A percentile compares a stretch with the other conserved stretches of the same genome.
phyloP scores from a whole-genome alignment of 35 echinoderm and acorn worm species.

The Apostichopus californicus region DNA sequence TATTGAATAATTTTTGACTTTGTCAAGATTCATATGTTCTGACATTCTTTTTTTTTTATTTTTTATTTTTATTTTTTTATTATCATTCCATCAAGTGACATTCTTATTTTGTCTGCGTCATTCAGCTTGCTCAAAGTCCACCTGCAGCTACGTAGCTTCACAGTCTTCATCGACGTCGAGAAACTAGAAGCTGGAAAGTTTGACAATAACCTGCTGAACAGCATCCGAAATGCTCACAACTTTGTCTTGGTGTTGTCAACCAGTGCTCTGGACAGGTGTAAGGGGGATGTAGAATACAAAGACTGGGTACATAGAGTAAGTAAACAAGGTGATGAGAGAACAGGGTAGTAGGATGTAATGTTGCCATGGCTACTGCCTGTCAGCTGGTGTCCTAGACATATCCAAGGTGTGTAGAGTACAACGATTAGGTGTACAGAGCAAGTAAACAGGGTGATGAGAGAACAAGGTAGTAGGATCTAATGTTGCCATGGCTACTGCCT shows the following conservation, averaged over 20 bases:
- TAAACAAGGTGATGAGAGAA: background rate
- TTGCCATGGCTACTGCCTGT: no score
- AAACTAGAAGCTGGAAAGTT: slow-evolving; percentile 99
- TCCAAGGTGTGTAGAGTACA: slow-evolving; percentile 65
- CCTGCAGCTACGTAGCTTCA: slow-evolving; percentile 90
- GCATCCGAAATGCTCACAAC: slow-evolving; percentile 86
- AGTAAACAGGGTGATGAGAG: background rate
- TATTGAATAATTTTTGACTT: no score
- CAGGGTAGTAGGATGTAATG: no score
- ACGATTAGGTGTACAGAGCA: slow-evolving; percentile 95
- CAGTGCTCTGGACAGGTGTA: slow-evolving; percentile 81
- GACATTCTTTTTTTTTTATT: no score
- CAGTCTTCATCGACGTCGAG: slow-evolving; percentile 98
- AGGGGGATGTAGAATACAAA: slow-evolving; percentile 84
- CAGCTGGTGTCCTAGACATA: no score
- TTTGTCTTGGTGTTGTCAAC: slow-evolving; percentile 92
- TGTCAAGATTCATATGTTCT: no score
- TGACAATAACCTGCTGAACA: slow-evolving; percentile 98
- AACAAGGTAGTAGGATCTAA: no score
- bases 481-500: background rate
- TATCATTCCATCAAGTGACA: no score
- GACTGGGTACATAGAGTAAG: slow-evolving; percentile 99
- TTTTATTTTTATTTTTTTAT: no score
- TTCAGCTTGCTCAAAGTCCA: slow-evolving; percentile 97
- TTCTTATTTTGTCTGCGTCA: background rate